Base-by-base conservation (phyloP, 2,888 invertebrate species). In the Acronicta leporina region DNA sequence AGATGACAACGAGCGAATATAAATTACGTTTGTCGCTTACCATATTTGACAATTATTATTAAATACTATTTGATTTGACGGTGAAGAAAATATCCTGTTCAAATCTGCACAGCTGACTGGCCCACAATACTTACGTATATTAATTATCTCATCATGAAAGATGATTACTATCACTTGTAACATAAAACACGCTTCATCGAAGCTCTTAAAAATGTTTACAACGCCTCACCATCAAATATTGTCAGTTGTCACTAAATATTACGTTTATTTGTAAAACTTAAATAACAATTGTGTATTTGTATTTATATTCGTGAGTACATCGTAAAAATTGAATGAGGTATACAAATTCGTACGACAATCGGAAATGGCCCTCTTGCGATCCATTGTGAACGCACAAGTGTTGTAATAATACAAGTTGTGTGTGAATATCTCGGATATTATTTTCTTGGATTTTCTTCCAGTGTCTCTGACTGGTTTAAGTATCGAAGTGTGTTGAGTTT, bases 331-430 rank as follows among this genome's bases (percentile, higher is more conserved):
- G 42, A 57, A 65, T 46, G 66, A 45, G 44, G 61, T 46, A 65
- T 69, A 65, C 53, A 70, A 69, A 65, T 49, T 15, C 50, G 41
- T 43, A 52, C 44, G 51, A 57, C 65, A 65, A 45, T 41, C 67
- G 62, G 50, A 62, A 63, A 71, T 25, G 49, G 33, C 48, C 25
- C 46, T 57, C 38, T 58, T 59, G 42, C 47, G 43, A 65, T 48
- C 62, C 64, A 67, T 65, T 68, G 74, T 72, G 59, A 14, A 40
- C 56, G 60, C 63, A 56, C 61, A 61, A 67, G 58, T 69, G 47
- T 47, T 57, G 53, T 59, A 33, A 35, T 68, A 65, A 62, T 54
- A 60, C 60, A 42, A 52, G 7, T 14, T 48, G 54, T 53, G 44
- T 42, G n/a, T 20, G 35, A 44, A 56, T 65, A 65, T 47, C 25